Conservation (phyloP, 53 echinoderm and acorn worm species). For the Echinarachnius parma region DNA sequence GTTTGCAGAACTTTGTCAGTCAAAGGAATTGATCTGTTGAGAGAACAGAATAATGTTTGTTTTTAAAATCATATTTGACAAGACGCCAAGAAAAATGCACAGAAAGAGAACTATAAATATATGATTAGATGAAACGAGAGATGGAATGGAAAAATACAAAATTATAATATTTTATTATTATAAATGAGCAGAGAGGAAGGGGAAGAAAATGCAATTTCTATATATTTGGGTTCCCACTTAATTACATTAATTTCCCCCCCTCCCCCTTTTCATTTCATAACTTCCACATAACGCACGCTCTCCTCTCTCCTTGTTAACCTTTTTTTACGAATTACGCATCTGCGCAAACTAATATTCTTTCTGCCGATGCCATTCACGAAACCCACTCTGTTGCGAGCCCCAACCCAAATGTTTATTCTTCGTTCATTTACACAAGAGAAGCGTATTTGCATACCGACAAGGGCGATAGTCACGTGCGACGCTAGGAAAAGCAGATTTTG, state of each 20-base stretch:
- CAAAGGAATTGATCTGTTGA: too few relatives aligned
- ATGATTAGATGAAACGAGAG: not conserved
- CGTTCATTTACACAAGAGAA: too few relatives aligned
- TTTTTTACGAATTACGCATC: conserved; percentile 32
- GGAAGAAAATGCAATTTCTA: not conserved
- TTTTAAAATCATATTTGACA: too few relatives aligned
- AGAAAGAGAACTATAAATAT: not conserved
- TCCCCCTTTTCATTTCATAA: not conserved
- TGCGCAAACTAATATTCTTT: conserved; percentile 28
- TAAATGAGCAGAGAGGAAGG: not conserved
- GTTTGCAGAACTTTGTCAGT: too few relatives aligned
- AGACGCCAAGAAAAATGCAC: too few relatives aligned
- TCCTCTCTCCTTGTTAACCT: not conserved
- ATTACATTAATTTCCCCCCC: conserved; percentile 16
- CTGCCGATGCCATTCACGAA: not conserved
- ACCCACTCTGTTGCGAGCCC: too few relatives aligned
- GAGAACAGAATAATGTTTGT: too few relatives aligned
- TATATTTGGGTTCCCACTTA: not conserved
- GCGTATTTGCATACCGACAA: too few relatives aligned
- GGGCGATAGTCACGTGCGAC: too few relatives aligned
- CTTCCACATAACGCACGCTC: not conserved
- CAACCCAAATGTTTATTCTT: too few relatives aligned
- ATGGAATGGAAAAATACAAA: not conserved
- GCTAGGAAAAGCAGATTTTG: too few relatives aligned
- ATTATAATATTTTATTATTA: too few relatives aligned